Evolutionary conservation across 2,888 invertebrate species (phyloP).

Genomic region (Clunio marinus): DNA sequence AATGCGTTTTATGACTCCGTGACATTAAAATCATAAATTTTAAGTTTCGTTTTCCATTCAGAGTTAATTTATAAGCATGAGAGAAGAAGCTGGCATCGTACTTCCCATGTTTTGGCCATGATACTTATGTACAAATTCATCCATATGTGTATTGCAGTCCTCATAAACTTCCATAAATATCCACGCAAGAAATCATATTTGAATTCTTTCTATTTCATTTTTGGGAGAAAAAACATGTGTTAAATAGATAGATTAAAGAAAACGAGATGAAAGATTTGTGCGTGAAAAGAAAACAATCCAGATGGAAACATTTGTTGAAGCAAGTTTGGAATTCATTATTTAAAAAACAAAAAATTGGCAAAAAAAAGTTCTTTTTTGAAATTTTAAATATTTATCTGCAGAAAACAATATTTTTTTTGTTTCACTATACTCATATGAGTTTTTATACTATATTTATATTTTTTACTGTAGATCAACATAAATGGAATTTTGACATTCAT

Average conservation of each 20-base stretch:
- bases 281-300: not conserved
- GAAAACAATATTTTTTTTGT: no score
- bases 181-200: not conserved
- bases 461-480: constrained; percentile 72
- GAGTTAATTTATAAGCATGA: constrained; percentile 8
- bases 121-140: no score
- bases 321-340: no score
- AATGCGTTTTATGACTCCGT: no score
- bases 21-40: not conserved
- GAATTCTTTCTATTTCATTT: not conserved
- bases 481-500: constrained; percentile 87
- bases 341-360: no score
- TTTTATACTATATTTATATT: constrained; percentile 20
- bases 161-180: constrained; percentile 7
- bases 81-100: not conserved
- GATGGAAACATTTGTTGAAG: not conserved
- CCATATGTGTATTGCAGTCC: not conserved
- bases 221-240: constrained; percentile 13
- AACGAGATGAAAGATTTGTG: not conserved
- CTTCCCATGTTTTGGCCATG: not conserved
- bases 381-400: no score
- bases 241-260: not conserved
- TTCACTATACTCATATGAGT: no score
- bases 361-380: no score
- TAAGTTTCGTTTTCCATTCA: not conserved